Evolutionary conservation across 2,797 vertebrate species (phyloP).

Genomic region (Eupleurogrammus muticus): DNA sequence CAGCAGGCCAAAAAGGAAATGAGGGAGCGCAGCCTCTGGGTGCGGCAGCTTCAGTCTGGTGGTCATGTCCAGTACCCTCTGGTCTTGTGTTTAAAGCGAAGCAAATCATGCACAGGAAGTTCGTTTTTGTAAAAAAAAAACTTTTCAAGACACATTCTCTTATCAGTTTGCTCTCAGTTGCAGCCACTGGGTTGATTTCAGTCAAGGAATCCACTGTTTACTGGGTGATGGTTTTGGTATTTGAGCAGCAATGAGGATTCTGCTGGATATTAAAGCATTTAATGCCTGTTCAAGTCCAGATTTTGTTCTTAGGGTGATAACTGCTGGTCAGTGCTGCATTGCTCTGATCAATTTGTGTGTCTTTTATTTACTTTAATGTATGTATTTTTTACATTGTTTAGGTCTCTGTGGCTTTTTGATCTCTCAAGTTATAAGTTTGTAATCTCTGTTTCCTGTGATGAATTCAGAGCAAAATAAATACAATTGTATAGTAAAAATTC

Average conservation of each 20-base stretch:
- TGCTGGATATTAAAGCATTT: no score
- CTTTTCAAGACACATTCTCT: neutral
- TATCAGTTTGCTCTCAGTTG: neutral
- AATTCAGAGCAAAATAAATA: neutral
- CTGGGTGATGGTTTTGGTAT: neutral
- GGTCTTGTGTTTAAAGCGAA: conserved; percentile 17
- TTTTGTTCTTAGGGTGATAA: neutral
- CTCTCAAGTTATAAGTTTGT: neutral
- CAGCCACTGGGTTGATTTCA: neutral
- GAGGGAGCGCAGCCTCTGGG: conserved; percentile 52
- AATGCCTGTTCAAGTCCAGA: no score
- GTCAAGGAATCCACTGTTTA: neutral
- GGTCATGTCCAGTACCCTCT: conserved; percentile 35
- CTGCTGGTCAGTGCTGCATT: neutral
- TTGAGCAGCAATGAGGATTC: neutral
- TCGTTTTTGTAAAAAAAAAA: neutral
- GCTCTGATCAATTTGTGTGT: neutral
- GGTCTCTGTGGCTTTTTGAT: neutral
- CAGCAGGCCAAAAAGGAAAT: conserved; percentile 72
- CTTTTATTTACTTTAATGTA: neutral
- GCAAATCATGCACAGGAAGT: conserved; percentile 11
- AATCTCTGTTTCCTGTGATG: no score
- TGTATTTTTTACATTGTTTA: neutral
- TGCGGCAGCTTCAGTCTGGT: conserved; percentile 31
- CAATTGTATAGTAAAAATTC: no score